These are phyloP conservation scores for Ectropis grisescens DNA, from an alignment of 1,140 invertebrate genomes.

Conservation along the genomic window DNA sequence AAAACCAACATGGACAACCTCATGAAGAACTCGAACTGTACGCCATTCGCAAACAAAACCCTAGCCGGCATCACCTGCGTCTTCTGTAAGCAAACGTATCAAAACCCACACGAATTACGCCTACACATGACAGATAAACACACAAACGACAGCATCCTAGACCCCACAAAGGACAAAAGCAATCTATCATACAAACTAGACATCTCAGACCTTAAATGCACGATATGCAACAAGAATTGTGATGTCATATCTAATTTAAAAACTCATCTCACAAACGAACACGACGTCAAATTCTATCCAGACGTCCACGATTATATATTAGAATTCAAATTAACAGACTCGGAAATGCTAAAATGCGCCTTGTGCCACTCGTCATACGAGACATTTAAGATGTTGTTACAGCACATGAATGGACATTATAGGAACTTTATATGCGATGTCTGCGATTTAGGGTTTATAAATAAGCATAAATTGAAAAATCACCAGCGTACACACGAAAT, in stretches of 20 bases:
- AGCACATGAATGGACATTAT: constrained; percentile 62
- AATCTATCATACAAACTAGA: constrained; percentile 51
- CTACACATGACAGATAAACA: constrained; percentile 27
- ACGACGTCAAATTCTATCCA: constrained; percentile 37
- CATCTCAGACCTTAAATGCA: constrained; percentile 44
- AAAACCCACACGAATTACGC: constrained; percentile 20
- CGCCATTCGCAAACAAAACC: constrained; percentile 47
- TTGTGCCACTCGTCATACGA: constrained; percentile 42
- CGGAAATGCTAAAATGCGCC: constrained; percentile 35
- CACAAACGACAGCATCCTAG: constrained; percentile 17
- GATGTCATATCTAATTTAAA: constrained; percentile 31
- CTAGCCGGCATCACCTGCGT: constrained; percentile 41
- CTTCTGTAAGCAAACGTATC: constrained; percentile 35
- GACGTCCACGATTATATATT: constrained; percentile 45
- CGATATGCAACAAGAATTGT: constrained; percentile 21
- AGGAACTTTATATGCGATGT: constrained; percentile 81
- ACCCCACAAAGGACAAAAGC: constrained; percentile 33
- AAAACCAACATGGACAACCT: constrained; percentile 38
- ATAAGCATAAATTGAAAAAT: constrained; percentile 63
- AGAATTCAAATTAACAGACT: constrained; percentile 41
- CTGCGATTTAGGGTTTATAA: constrained; percentile 79
- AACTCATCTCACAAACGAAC: constrained; percentile 28
- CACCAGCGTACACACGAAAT: constrained; percentile 58
- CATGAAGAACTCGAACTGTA: constrained; percentile 50
- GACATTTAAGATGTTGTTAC: constrained; percentile 48